Percentiles rank a stretch among this genome's conserved stretches.
These are phyloP conservation scores for Leptarthrus brevirostris DNA, from an alignment of 2,888 invertebrate species.

Conservation along the genomic window DNA sequence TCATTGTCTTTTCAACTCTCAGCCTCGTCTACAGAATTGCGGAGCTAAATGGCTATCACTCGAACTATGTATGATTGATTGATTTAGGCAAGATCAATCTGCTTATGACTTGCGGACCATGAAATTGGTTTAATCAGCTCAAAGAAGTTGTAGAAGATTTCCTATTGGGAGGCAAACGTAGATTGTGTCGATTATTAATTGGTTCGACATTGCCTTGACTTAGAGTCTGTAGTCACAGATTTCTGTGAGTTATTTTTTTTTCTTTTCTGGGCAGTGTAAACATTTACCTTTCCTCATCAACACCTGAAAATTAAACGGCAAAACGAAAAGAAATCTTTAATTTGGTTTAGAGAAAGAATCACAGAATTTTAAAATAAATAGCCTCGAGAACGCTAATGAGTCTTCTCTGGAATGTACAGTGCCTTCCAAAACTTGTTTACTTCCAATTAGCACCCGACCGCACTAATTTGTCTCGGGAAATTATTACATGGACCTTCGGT, in stretches of 20 bases:
- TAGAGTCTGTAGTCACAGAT: not conserved
- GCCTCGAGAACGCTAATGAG: conserved; percentile 26
- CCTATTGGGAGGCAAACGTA: not conserved
- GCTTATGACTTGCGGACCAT: conserved; percentile 2
- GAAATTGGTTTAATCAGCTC: conserved; percentile 24
- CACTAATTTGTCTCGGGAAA: conserved; percentile 34
- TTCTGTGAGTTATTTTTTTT: not conserved
- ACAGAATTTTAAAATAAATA: conserved; percentile 11
- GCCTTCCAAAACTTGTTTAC: conserved; percentile 31
- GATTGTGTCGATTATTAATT: not conserved
- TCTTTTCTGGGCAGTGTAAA: not conserved
- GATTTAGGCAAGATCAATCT: conserved; percentile 10
- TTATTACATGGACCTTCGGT: conserved; percentile 2
- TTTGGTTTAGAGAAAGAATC: conserved; percentile 1
- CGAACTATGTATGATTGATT: conserved; percentile 25
- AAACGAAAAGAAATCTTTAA: not conserved
- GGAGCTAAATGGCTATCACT: not conserved
- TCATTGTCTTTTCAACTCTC: not conserved
- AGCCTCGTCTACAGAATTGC: not conserved
- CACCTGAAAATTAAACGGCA: not conserved
- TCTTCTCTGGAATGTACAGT: not conserved
- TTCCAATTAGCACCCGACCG: conserved; percentile 41
- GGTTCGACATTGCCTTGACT: conserved; percentile 5
- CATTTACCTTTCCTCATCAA: not conserved
- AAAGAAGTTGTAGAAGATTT: not conserved